Base-by-base conservation (phyloP, 1,140 invertebrate species). In the Lordiphosa clarofinis region DNA sequence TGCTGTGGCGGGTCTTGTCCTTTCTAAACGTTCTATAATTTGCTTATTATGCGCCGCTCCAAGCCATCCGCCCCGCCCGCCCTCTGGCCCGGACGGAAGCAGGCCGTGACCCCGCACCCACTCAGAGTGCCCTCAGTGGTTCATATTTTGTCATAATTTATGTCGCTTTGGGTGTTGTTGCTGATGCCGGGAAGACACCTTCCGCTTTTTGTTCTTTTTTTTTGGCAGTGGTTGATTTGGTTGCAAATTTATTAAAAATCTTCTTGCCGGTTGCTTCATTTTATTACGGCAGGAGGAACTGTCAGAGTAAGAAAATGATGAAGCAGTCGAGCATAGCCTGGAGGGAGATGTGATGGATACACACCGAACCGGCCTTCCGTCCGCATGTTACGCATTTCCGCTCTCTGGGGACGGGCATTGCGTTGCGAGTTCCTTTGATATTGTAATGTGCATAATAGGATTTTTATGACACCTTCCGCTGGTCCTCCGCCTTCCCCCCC, bases 91-190 rank as follows among this genome's bases (percentile, higher is more conserved):
- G 11, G 67, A 13, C 44, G 56, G 57, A 62, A 66, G 64, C 50
- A 54, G 48, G 54, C 61, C 53, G 52, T 63, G 46, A 36, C 71
- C 63, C 47, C 40, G 31, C 21, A 28, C 38, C 48, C 36, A n/a
- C 7, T 13, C 7, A 4, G 33, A 11, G 24, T 28, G n/a, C 11
- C 54, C 53, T 47, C 60, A 59, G 42, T 71, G 55, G 68, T 65
- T 69, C 73, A 82, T 82, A 82, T 82, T 82, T 84, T 84, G 78
- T 84, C 78, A 82, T 82, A 78, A 82, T 84, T 82, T 82, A 82
- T 82, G 78, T 84, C 78, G 78, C 78, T 72, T 46, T 84, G 78
- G 78, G 78, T 82, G 78, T 82, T 81, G 75, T 73, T 79, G 54
- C 66, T 75, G 72, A 64, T 82, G 58, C 64, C 53, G 35, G 36